phyloP scores from a whole-genome alignment of 2,113 vertebrate species.

The Mesocricetus auratus region DNA sequence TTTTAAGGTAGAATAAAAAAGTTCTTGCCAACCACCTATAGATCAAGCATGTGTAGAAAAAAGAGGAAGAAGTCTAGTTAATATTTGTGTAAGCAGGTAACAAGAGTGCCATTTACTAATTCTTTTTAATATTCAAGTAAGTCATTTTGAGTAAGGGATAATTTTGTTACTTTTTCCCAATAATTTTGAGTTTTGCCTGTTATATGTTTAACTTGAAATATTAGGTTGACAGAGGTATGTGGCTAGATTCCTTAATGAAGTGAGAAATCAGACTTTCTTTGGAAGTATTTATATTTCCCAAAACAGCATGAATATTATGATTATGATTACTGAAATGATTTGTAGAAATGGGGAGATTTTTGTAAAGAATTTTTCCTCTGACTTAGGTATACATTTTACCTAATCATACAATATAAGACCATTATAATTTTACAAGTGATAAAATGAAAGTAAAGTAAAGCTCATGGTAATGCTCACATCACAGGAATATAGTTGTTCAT shows the following conservation, averaged over 20 bases:
- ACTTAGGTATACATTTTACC: background rate
- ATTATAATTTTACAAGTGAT: conserved; percentile 5
- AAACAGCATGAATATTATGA: background rate
- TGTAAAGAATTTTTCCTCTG: background rate
- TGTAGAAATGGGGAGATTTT: background rate
- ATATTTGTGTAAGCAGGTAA: background rate
- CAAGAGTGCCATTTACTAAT: background rate
- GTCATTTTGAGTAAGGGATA: background rate
- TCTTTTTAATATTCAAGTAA: background rate
- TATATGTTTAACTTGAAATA: background rate
- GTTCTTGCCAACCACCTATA: background rate
- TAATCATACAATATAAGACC: background rate
- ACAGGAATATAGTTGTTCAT: background rate
- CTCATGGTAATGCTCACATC: background rate
- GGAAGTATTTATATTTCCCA: background rate
- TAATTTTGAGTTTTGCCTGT: background rate
- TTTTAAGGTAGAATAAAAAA: background rate
- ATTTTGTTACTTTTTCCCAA: background rate
- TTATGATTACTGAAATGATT: background rate
- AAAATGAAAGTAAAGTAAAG: background rate
- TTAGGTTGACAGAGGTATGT: background rate
- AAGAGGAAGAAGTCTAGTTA: background rate
- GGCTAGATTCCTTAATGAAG: background rate
- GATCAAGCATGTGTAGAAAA: background rate
- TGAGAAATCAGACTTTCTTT: background rate